Base-by-base conservation (phyloP, 2,888 invertebrate species). In the Rhodophaea formosa region DNA sequence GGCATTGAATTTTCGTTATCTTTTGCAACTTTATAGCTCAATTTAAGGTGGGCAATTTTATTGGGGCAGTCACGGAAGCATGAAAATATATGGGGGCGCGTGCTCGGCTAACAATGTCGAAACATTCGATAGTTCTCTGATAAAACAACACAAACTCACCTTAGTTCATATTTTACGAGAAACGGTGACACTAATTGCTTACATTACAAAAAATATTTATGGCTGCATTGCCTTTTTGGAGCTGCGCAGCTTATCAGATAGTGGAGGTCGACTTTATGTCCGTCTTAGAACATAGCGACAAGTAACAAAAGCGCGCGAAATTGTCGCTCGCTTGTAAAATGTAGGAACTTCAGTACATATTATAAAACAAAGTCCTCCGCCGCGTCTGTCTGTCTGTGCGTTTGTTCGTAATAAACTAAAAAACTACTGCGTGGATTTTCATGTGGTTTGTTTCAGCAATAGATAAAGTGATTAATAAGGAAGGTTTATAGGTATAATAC, bases 1-100 rank as follows among this genome's bases (percentile, higher is more conserved):
- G 85, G 80, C 86, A 85, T 87, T 86, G 87, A 84, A 75, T 81
- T 80, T 79, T 72, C 65, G 68, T 70, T 70, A 67, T 64, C 69
- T 82, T 75, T 83, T 80, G 83, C 73, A 82, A 61, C 67, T 68
- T 74, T 73, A 76, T 71, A 73, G 72, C 68, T 74, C 71, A 69
- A 68, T 75, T 79, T 78, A 73, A 73, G 70, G 72, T 72, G 67
- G 74, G 75, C 74, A 80, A 82, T 85, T 69, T 79, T 45, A 54
- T 56, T 29, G 69, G 69, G 66, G 72, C 66, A 73, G 69, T 75
- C 77, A 83, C 79, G 77, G 79, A 75, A 80, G 78, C 86, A 77
- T 86, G 82, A 83, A 86, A 74, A 71, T 71, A 74, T 77, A 75
- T 64, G 69, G 70, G 74, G 64, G 68, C 67, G 71, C 66, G 69